Evolutionary conservation across 2,113 vertebrate genomes (phyloP), one percentile per base, ranked within the genome.

Genomic region (Paradoxurus hermaphroditus): DNA sequence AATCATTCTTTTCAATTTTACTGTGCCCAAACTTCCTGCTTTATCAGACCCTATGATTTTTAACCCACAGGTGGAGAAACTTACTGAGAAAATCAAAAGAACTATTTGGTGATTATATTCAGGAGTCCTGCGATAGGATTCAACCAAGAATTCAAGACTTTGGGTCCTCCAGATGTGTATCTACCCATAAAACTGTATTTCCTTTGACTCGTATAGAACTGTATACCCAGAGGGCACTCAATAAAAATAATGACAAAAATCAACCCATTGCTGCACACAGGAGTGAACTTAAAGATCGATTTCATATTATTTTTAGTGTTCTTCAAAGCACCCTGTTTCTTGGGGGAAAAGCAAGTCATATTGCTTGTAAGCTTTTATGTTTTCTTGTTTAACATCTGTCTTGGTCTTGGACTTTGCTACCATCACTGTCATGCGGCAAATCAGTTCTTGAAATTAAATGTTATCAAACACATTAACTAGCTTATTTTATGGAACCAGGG

Each of bases 161-260:
- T 49, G 25, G n/a, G 44, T 93, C 41, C 23, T 82, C 21, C 41
- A 91, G 36, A n/a, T 86, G 31, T 70, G 34, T 83, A 13, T 95
- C 29, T 86, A 46, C 14, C 51, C 25, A 59, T 73, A 92, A 95
- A 73, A 65, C 1, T 68, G 7, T 65, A 56, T 70, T 96, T 93
- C 19, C 19, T 93, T 93, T 75, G 29, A 87, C 41, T 95, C 21
- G 12, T 51, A 63, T 68, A 75, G 41, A 96, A 44, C 62, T 93
- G 11, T 88, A 65, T 83, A 83, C 77, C 86, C 39, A 92, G 46
- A 82, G 49, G 91, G 44, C n/a, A 85, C 62, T 94, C 87, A 94
- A 78, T 96, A 96, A 96, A 97, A 97, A 63, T 75, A 75, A 91
- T 78, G 51, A 79, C 59, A 97, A 86, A 84, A 96, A 67, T 87